These are phyloP conservation scores for Mormyrops boulengeri DNA, from an alignment of 2,797 vertebrate genomes.

Conservation along the genomic window DNA sequence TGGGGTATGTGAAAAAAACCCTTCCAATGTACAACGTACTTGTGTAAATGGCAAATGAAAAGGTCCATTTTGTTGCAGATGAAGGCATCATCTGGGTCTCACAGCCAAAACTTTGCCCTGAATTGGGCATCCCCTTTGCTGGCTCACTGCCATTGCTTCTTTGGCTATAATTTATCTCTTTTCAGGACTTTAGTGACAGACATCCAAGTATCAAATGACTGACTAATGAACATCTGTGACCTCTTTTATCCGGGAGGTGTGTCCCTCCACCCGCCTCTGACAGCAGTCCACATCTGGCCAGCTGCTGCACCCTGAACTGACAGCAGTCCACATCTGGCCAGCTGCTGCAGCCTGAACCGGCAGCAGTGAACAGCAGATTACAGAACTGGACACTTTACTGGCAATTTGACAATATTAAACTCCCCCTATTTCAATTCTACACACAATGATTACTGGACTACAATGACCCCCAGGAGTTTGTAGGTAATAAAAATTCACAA, in stretches of 20 bases:
- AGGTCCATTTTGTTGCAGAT: neutral
- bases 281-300: neutral
- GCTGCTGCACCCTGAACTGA: neutral
- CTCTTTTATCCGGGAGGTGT: neutral
- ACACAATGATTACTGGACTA: neutral
- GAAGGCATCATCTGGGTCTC: neutral
- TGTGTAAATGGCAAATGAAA: neutral
- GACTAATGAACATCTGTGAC: neutral
- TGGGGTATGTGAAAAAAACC: neutral
- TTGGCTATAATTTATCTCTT: neutral
- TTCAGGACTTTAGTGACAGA: neutral
- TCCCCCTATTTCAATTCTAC: neutral
- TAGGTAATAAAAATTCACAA: neutral
- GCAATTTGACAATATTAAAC: neutral
- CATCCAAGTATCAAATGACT: neutral
- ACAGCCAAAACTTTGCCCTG: neutral
- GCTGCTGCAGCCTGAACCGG: neutral
- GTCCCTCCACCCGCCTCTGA: neutral
- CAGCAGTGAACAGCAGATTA: neutral
- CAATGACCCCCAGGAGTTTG: neutral
- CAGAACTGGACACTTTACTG: neutral
- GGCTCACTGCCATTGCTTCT: neutral
- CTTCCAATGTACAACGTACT: neutral
- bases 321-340: neutral
- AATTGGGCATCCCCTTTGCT: neutral